Evolutionary conservation across 2,797 vertebrate species (phyloP), one percentile per base, ranked within the genome.

Genomic region (Cossypha dichroa): DNA sequence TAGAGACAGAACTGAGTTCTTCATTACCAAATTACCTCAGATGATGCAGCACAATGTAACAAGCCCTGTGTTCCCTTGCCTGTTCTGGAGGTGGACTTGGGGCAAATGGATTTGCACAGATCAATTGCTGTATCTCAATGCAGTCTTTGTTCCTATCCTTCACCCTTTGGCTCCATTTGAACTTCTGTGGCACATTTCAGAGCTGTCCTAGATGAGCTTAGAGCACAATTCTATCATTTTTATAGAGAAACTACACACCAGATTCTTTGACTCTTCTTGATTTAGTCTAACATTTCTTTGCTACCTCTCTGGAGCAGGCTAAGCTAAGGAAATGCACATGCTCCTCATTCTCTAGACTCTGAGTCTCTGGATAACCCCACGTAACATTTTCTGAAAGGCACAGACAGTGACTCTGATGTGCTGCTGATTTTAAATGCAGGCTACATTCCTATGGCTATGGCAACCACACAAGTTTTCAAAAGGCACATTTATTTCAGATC

Each of bases 371-470:
- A 90, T 88, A 96, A 94, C 89, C 52, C 88, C 88, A 86, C 5
- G 1, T 58, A 95, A 91, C 5, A 9, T 85, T 92, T 93, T 62
- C 85, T 92, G 78, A 88, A 91, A 80, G 75, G 90, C 83, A 85
- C 60, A 67, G 86, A 81, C 14, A 78, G 51, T 2, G 13, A 74
- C 29, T 41, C 72, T n/a, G 33, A 67, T 18, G 41, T 3, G 51
- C 67, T 91, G 85, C 68, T 90, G 87, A 90, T 93, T 87, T 87
- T 54, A 68, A 91, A 91, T 15, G 81, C 96, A 89, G 85, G 46
- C 90, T 64, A 52, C 90, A 91, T 88, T 96, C 93, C 93, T 84
- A 56, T 11, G 85, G 63, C 80, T 70, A 17, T 16, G 26, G 88
- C 63, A 56, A 73, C 19, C 33, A 66, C 18, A 79, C 34, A 52